Evolutionary conservation across 2,888 invertebrate species (phyloP).

Genomic region (Exocentrus adspersus): DNA sequence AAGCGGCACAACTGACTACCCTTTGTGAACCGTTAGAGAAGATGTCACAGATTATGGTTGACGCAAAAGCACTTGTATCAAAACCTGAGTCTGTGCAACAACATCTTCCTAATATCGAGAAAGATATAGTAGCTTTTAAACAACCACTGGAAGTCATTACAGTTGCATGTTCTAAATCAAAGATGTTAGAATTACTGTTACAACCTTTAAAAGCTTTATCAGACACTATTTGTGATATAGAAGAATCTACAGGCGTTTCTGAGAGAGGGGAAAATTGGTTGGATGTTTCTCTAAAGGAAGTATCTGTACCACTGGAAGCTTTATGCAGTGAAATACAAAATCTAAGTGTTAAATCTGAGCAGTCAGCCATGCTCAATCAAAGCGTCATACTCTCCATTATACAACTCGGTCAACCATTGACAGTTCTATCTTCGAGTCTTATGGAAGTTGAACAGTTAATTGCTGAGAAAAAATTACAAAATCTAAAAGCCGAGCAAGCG

Average conservation of each 20-base stretch:
- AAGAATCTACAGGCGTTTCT: not conserved
- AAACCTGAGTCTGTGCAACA: conserved; percentile 36
- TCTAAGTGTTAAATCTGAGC: not conserved
- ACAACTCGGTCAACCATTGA: not conserved
- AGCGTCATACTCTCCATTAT: not conserved
- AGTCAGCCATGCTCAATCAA: not conserved
- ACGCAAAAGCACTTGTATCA: not conserved
- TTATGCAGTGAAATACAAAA: not conserved
- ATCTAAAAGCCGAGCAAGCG: not conserved
- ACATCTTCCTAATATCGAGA: conserved; percentile 36
- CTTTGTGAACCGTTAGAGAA: conserved; percentile 17
- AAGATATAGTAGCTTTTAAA: conserved; percentile 38
- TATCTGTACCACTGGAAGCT: not conserved
- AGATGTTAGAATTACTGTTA: not conserved
- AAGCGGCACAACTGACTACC: not conserved
- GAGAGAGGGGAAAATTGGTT: not conserved
- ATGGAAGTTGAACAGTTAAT: not conserved
- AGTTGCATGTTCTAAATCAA: not conserved
- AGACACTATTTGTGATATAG: conserved; percentile 1
- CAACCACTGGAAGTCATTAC: not conserved
- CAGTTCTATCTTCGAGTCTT: not conserved
- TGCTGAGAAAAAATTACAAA: not conserved
- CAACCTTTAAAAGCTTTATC: conserved; percentile 8
- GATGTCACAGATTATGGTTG: conserved; percentile 19
- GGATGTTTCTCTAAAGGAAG: not conserved